phyloP scores from a whole-genome alignment of 2,113 vertebrate genomes.

The Dasyurus viverrinus region DNA sequence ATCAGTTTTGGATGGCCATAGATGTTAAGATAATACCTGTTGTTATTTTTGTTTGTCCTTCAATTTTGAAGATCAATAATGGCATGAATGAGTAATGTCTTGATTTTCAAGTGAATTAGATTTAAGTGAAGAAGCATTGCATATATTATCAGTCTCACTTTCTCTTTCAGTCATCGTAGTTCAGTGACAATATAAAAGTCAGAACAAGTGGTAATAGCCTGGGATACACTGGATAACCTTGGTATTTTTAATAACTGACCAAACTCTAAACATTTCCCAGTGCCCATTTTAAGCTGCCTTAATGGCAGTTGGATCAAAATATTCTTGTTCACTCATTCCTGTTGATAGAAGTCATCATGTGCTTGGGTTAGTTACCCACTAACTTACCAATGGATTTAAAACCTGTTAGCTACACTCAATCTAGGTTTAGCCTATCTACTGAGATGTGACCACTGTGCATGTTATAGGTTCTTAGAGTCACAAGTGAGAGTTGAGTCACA shows the following conservation, averaged over 20 bases:
- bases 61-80: not conserved
- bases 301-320: not conserved
- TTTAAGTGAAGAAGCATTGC: not conserved
- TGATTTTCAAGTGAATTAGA: not conserved
- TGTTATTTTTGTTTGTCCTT: not conserved
- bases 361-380: not conserved
- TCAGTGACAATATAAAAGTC: not conserved
- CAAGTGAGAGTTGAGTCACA: not conserved
- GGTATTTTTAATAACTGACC: not conserved
- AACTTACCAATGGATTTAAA: not conserved
- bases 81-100: not conserved
- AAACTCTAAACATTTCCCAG: not conserved
- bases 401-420: not conserved
- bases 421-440: too few relatives aligned
- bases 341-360: not conserved
- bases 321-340: not conserved
- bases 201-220: not conserved
- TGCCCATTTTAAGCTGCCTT: not conserved
- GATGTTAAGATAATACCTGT: not conserved
- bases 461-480: not conserved
- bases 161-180: not conserved
- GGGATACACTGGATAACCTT: not conserved
- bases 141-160: not conserved
- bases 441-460: not conserved
- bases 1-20: not conserved